Percentiles rank a stretch among this genome's conserved stretches.
Conservation (phyloP, 2,888 invertebrate genomes). For the Caenorhabditis sp. region DNA sequence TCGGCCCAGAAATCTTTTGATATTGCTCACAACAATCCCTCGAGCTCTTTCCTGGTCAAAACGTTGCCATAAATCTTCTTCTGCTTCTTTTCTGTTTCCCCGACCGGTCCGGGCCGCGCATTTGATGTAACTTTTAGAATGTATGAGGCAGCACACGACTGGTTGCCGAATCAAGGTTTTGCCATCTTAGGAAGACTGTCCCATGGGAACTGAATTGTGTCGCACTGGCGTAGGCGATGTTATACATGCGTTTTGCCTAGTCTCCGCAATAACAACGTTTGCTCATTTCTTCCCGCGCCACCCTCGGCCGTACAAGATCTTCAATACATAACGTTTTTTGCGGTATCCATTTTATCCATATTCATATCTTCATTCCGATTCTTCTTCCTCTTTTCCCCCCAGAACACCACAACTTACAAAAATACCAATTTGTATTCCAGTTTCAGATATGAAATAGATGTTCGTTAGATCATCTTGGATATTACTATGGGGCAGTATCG, state of each 20-base stretch:
- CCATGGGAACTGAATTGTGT: constrained; percentile 49
- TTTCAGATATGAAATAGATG: constrained; percentile 71
- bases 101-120: constrained; percentile 2
- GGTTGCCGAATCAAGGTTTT: constrained; percentile 62
- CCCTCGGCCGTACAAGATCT: constrained; percentile 38
- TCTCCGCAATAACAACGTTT: constrained; percentile 65
- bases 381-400: neutral
- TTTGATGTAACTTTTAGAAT: constrained; percentile 62
- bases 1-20: constrained; percentile 33
- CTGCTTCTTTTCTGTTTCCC: constrained; percentile 28
- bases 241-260: constrained; percentile 63
- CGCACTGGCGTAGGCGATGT: constrained; percentile 59
- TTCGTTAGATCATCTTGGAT: constrained; percentile 66
- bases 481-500: constrained; percentile 65
- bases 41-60: constrained; percentile 34
- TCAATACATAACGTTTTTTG: constrained; percentile 31
- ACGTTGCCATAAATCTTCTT: constrained; percentile 57
- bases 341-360: constrained; percentile 16
- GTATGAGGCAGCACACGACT: constrained; percentile 26
- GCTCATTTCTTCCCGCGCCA: constrained; percentile 49
- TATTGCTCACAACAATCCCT: constrained; percentile 4
- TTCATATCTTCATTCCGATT: neutral
- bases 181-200: constrained; percentile 56
- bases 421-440: neutral
- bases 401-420: neutral